Evolutionary conservation across 2,797 vertebrate species (phyloP), one percentile per base, ranked within the genome.

Genomic region (Mastacembelus armatus): DNA sequence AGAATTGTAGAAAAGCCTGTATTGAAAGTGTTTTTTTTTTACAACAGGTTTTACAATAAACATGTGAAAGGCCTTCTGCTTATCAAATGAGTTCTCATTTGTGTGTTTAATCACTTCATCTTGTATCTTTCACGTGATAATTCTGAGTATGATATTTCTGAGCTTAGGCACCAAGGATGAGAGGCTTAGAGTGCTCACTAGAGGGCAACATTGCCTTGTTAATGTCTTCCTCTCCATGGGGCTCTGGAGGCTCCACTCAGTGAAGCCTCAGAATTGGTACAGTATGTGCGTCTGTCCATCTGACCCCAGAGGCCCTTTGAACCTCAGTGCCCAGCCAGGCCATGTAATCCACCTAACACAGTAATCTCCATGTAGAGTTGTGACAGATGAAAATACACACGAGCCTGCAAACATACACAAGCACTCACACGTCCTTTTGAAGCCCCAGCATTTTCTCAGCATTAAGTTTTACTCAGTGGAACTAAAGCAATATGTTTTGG

Each of bases 181-280:
- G n/a, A n/a, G n/a, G n/a, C 50, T 68, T 35, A 11, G 2, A 33
- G 15, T 73, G 50, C 1, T 11, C 85, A 85, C 83, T 75, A 74
- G 85, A 44, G 73, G 83, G 83, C 80, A 76, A 12, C 15, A 10
- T 21, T 44, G 78, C 22, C 45, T 19, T 36, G 26, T 59, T 50
- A 21, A 39, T 0, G n/a, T 58, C 36, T 29, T 40, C 15, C 14
- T 55, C 15, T 51, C 0, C 7, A 1, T 12, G 39, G 5, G 47
- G 0, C 24, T 43, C 33, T 39, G 22, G 10, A 27, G 16, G 15
- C 35, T 43, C 29, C 27, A 1, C 29, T 33, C 26, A 24, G 21
- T 22, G 15, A 19, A 42, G 19, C 3, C 12, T 27, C 15, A 48
- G 18, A n/a, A 10, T 51, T 47, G 59, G n/a, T 47, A 11, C 49